Evolutionary conservation across 1,140 invertebrate species (phyloP), one percentile per base, ranked within the genome.

Genomic region (Spodoptera frugiperda): DNA sequence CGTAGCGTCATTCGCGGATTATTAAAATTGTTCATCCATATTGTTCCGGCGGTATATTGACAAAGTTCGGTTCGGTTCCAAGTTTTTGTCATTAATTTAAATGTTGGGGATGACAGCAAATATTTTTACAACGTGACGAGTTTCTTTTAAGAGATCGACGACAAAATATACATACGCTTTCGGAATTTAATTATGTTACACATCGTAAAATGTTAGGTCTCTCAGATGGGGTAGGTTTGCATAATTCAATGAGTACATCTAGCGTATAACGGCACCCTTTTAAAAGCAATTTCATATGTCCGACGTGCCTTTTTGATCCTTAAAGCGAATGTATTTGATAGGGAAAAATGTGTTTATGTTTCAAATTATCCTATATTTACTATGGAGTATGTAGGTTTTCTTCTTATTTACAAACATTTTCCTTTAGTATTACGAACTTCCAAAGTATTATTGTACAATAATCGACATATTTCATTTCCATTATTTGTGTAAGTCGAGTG

Each of bases 21-120:
- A 87, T 88, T 88, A 87, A 88, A 87, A 87, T 88, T 87, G 84
- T 87, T 87, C 84, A 78, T 61, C 76, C 79, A 86, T 84, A 87
- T 86, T 85, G 85, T 84, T 78, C 75, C 77, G 82, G 70, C 77
- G 82, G 71, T 74, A 86, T 88, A 88, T 88, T 88, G 84, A 73
- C 75, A 85, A 88, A 88, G 82, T 88, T 88, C 46, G 78, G 75
- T 39, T 39, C 78, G 78, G 68, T 67, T 77, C 15, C 30, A 81
- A 85, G 30, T 71, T 71, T 85, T 78, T 80, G 80, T 76, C 82
- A 72, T 82, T 78, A 84, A 85, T 85, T 85, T 80, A 79, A 84
- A 88, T 84, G 77, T 80, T 78, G 21, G 54, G 54, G 76, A 79
- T 78, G 87, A 83, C 75, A 82, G 79, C 61, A 84, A 84, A 86